Conservation (phyloP, 1,140 invertebrate species). For the Ceratoteleas bidentatus region DNA sequence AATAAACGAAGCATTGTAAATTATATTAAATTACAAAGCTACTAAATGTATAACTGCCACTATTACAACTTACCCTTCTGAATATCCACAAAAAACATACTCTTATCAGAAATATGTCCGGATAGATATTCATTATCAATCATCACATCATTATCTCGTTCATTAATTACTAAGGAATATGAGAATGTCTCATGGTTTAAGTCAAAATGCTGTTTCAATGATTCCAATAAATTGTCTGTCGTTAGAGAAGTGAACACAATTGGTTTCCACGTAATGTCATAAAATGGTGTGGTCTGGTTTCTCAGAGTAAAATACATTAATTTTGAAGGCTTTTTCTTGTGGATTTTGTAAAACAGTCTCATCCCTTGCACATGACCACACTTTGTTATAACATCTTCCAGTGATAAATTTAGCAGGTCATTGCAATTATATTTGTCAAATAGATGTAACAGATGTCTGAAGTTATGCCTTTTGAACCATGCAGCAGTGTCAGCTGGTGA, state of each 20-base stretch:
- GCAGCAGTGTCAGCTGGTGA: too few relatives aligned
- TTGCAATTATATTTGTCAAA: neutral
- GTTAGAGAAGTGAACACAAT: neutral
- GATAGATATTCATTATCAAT: constrained; percentile 7
- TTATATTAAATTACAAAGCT: neutral
- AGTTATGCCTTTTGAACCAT: too few relatives aligned
- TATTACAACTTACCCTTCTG: constrained; percentile 5
- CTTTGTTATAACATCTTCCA: neutral
- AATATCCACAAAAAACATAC: constrained; percentile 19
- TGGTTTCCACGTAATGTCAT: neutral
- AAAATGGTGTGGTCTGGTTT: neutral
- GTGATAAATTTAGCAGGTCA: neutral
- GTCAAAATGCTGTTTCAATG: constrained; percentile 6
- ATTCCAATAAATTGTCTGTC: neutral
- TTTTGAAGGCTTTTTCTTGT: constrained; percentile 6
- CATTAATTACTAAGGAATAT: neutral
- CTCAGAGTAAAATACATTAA: constrained; percentile 5
- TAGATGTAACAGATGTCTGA: neutral
- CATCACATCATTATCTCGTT: neutral
- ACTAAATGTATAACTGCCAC: too few relatives aligned
- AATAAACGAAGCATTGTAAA: neutral
- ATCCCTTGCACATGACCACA: constrained; percentile 2
- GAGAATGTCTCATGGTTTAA: constrained; percentile 4
- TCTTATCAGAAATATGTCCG: neutral
- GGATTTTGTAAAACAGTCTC: constrained; percentile 11